phyloP scores from a whole-genome alignment of 1,140 invertebrate species.

The Pachyrhynchus sulphureomaculatus region DNA sequence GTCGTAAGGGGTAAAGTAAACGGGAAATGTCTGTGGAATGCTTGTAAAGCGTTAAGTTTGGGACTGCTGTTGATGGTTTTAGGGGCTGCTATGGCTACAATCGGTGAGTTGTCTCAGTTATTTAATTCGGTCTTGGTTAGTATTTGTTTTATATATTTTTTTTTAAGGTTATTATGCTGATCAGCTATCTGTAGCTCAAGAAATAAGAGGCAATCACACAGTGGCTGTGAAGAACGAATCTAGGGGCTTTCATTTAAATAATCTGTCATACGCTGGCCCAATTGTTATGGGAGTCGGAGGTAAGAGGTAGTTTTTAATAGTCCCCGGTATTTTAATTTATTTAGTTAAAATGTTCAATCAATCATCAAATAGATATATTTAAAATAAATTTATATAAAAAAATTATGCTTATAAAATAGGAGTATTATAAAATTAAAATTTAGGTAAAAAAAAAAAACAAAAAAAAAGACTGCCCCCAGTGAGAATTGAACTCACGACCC shows the following conservation, averaged over 20 bases:
- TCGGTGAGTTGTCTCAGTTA: conserved; percentile 65
- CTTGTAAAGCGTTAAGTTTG: conserved; percentile 81
- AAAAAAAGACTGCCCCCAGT: conserved; percentile 63
- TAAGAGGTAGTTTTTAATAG: conserved; percentile 49
- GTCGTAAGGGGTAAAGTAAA: conserved; percentile 81
- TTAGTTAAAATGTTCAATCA: no score
- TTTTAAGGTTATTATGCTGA: conserved; percentile 78
- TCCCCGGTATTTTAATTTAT: background rate
- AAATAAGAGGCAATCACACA: conserved; percentile 73
- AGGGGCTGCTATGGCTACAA: conserved; percentile 86
- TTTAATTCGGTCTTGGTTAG: no score
- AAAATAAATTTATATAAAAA: no score
- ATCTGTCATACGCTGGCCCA: conserved; percentile 87
- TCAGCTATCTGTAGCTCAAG: conserved; percentile 72
- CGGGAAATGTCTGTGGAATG: conserved; percentile 84
- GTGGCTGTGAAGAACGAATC: conserved; percentile 77
- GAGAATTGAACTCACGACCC: conserved; percentile 84
- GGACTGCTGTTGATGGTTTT: conserved; percentile 81
- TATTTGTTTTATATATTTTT: no score
- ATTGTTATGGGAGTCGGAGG: conserved; percentile 92
- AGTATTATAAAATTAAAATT: no score
- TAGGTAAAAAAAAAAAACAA: background rate
- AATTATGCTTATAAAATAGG: no score
- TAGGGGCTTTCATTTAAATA: conserved; percentile 82
- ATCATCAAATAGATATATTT: no score